These are phyloP conservation scores for Druceiella hillmani DNA, from an alignment of 2,888 invertebrate species.

Conservation along the genomic window DNA sequence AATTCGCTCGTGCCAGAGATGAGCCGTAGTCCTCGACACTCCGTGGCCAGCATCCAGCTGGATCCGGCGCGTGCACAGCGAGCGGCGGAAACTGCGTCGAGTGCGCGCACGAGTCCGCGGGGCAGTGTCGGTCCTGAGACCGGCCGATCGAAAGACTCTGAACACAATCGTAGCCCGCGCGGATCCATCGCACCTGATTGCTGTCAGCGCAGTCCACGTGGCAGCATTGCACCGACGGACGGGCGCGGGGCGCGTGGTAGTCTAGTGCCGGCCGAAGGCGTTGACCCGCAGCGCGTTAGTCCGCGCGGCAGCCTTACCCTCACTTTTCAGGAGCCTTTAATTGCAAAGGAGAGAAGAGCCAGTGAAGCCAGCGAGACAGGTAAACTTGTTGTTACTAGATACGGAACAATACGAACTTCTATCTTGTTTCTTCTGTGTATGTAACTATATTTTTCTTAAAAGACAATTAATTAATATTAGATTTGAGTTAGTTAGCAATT, in stretches of 20 bases:
- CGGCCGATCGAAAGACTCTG: conserved; percentile 41
- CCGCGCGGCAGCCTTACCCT: conserved; percentile 56
- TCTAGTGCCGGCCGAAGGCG: conserved; percentile 34
- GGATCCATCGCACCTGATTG: conserved; percentile 56
- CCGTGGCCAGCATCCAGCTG: conserved; percentile 46
- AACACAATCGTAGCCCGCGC: conserved; percentile 47
- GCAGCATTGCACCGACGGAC: conserved; percentile 54
- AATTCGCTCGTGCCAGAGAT: conserved; percentile 55
- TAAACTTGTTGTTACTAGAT: too few relatives aligned
- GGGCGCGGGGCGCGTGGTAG: conserved; percentile 41
- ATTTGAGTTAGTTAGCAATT: too few relatives aligned
- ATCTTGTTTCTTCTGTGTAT: too few relatives aligned
- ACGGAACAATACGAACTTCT: too few relatives aligned
- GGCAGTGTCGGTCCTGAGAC: conserved; percentile 50
- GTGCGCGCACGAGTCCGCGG: conserved; percentile 53
- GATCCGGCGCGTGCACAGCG: conserved; percentile 42
- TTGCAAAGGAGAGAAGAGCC: conserved; percentile 50
- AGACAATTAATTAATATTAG: too few relatives aligned
- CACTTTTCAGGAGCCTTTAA: conserved; percentile 57
- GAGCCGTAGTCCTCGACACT: conserved; percentile 56
- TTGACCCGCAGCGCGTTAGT: conserved; percentile 41
- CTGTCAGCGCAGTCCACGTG: conserved; percentile 54
- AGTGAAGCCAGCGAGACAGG: conserved; percentile 59
- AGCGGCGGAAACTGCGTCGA: conserved; percentile 45
- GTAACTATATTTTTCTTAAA: too few relatives aligned